These are phyloP conservation scores for Alcis repandata DNA, from an alignment of 2,888 invertebrate species.

Conservation along the genomic window DNA sequence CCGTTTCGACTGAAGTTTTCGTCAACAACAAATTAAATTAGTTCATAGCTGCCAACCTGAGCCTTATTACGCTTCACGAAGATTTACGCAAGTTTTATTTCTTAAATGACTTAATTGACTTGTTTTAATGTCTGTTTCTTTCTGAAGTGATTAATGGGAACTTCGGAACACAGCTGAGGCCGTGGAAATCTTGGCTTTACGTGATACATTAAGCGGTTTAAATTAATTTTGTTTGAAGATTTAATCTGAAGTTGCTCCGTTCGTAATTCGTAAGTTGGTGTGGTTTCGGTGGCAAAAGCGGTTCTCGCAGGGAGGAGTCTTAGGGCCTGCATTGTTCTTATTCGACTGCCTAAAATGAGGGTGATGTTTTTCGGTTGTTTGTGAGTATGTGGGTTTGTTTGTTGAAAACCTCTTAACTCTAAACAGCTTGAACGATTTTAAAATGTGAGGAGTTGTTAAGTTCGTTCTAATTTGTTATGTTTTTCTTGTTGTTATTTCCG, in stretches of 20 bases:
- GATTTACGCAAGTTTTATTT: slow-evolving; percentile 46
- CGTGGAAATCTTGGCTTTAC: slow-evolving; percentile 24
- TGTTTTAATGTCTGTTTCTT: slow-evolving; percentile 47
- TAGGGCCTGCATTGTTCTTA: neutral
- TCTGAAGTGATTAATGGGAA: slow-evolving; percentile 42
- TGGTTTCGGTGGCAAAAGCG: neutral
- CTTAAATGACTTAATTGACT: slow-evolving; percentile 43
- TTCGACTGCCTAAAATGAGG: neutral
- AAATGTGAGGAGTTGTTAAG: too few relatives aligned
- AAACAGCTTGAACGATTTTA: too few relatives aligned
- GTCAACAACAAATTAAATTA: slow-evolving; percentile 42
- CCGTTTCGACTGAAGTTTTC: slow-evolving; percentile 32
- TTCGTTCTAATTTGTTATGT: too few relatives aligned
- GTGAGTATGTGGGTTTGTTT: neutral
- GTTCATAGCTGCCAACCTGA: slow-evolving; percentile 36
- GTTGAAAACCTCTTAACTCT: too few relatives aligned
- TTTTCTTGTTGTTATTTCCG: too few relatives aligned
- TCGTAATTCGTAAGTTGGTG: slow-evolving; percentile 4
- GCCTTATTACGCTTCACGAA: slow-evolving; percentile 32
- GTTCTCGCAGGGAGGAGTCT: slow-evolving; percentile 1
- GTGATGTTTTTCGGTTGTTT: neutral
- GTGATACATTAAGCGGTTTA: slow-evolving; percentile 18
- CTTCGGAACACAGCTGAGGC: slow-evolving; percentile 28
- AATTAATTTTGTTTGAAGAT: slow-evolving; percentile 23
- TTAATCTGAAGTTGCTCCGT: slow-evolving; percentile 5